These are phyloP conservation scores for Circaetus gallicus DNA, from an alignment of 2,113 vertebrate species.

Conservation along the genomic window DNA sequence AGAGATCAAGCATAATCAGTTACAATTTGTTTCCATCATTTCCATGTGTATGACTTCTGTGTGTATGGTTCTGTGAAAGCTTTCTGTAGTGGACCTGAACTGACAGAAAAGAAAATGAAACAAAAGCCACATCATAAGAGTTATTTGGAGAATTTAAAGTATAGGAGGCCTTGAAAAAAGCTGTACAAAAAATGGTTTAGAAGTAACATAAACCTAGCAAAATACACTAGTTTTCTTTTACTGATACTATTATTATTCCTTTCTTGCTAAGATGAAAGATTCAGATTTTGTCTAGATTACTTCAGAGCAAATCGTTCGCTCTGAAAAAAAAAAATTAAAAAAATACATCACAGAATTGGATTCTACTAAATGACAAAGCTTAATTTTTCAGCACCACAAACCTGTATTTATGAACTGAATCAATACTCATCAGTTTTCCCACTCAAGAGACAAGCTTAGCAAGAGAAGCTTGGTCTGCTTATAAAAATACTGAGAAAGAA, in stretches of 20 bases:
- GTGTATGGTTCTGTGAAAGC: neutral
- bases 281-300: neutral
- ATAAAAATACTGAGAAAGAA: neutral
- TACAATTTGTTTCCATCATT: neutral
- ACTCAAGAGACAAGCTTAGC: neutral
- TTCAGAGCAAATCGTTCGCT: neutral
- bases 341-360: neutral
- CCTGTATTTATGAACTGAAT: neutral
- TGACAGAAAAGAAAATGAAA: neutral
- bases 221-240: neutral
- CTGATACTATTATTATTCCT: neutral
- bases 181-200: neutral
- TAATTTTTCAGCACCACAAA: neutral
- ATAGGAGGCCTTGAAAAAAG: neutral
- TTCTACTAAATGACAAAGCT: neutral
- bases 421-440: neutral
- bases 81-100: neutral
- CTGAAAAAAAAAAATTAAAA: neutral
- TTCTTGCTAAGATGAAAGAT: neutral
- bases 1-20: neutral
- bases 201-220: neutral
- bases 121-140: neutral
- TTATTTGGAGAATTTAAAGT: neutral
- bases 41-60: neutral
- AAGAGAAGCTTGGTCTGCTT: neutral